Evolutionary conservation across 2,888 invertebrate species (phyloP).

Genomic region (Ectemnius cavifrons): DNA sequence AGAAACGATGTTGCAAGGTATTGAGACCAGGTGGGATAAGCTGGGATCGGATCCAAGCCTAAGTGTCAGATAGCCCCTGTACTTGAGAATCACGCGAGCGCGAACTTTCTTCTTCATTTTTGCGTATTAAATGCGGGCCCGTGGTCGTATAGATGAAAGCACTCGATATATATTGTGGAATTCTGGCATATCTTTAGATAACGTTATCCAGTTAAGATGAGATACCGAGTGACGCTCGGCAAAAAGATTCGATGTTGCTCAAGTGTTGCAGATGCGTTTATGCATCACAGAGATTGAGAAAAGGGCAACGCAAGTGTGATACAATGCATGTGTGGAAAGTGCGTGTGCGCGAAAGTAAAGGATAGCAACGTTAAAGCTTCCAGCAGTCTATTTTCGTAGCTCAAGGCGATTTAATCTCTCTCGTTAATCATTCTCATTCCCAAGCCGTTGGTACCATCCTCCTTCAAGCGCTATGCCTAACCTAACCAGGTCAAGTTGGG

Average conservation of each 20-base stretch:
- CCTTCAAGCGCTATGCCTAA: slow-evolving; percentile 22
- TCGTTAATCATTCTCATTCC: slow-evolving; percentile 6
- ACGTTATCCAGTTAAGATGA: too few relatives aligned
- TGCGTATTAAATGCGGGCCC: too few relatives aligned
- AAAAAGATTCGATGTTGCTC: too few relatives aligned
- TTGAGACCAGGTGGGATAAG: too few relatives aligned
- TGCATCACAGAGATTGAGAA: neutral
- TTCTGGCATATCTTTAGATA: slow-evolving; percentile 68
- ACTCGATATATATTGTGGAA: slow-evolving; percentile 51
- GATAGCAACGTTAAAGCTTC: slow-evolving; percentile 41
- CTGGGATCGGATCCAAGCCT: too few relatives aligned
- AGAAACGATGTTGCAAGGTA: too few relatives aligned
- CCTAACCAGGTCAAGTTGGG: slow-evolving; percentile 14
- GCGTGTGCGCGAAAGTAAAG: slow-evolving; percentile 36
- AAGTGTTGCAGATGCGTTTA: neutral
- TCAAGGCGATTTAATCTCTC: slow-evolving; percentile 61
- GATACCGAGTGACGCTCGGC: too few relatives aligned
- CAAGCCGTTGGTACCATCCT: slow-evolving; percentile 14
- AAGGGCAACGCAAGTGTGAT: slow-evolving; percentile 32
- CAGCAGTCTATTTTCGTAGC: slow-evolving; percentile 68
- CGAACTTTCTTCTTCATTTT: too few relatives aligned
- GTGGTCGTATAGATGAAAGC: too few relatives aligned
- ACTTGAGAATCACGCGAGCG: too few relatives aligned
- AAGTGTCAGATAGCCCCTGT: too few relatives aligned
- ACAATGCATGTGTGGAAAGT: slow-evolving; percentile 34